phyloP scores from a whole-genome alignment of 2,888 invertebrate species.

The Oscheius sp. region DNA sequence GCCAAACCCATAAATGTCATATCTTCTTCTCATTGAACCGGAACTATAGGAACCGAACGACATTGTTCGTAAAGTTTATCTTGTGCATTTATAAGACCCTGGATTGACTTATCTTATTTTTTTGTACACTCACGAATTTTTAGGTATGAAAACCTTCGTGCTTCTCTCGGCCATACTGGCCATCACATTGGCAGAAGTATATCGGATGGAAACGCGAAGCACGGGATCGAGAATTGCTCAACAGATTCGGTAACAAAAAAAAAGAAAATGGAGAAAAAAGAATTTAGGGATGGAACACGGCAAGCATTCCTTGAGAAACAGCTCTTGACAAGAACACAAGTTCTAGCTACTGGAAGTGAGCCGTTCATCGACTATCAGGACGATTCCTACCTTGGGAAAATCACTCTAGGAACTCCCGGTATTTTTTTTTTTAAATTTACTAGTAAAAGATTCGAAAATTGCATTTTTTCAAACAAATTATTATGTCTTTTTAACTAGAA shows the following conservation, averaged over 20 bases:
- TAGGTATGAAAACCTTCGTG: slow-evolving; percentile 48
- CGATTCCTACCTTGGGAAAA: slow-evolving; percentile 65
- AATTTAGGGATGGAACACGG: slow-evolving; percentile 35
- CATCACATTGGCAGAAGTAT: slow-evolving; percentile 43
- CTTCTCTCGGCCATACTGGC: slow-evolving; percentile 53
- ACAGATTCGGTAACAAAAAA: slow-evolving; percentile 36
- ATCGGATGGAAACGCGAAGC: slow-evolving; percentile 38
- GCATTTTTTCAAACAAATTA: too few relatives aligned
- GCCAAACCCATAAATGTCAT: too few relatives aligned
- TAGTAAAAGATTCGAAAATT: too few relatives aligned
- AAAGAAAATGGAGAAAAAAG: too few relatives aligned
- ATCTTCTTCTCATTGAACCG: too few relatives aligned
- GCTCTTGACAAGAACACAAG: slow-evolving; percentile 32
- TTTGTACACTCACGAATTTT: too few relatives aligned
- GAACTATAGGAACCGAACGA: too few relatives aligned
- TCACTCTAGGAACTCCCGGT: slow-evolving; percentile 59
- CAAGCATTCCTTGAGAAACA: slow-evolving; percentile 35
- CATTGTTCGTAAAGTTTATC: too few relatives aligned
- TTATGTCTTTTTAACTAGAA: too few relatives aligned
- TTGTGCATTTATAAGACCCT: too few relatives aligned
- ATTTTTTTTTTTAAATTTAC: too few relatives aligned
- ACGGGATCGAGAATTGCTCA: slow-evolving; percentile 42
- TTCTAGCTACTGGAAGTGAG: slow-evolving; percentile 45
- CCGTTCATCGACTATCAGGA: slow-evolving; percentile 61
- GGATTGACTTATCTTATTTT: too few relatives aligned